A percentile compares a stretch with the other conserved stretches of the same genome.
Conservation (phyloP, 1,140 invertebrate species). For the Mizuhopecten yessoensis region DNA sequence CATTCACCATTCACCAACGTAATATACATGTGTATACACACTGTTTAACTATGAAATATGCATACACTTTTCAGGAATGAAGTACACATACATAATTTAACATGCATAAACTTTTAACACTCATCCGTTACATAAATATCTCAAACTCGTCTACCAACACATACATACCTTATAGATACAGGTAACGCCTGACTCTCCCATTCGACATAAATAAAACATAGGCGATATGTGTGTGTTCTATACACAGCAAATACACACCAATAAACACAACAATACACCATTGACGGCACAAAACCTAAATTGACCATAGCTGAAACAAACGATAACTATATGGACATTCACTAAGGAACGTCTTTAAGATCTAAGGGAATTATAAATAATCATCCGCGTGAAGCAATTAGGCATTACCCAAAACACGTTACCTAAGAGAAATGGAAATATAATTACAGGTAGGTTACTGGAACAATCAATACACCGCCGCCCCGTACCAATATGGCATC, state of each 20-base stretch:
- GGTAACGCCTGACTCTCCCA: background rate
- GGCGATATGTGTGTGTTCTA: background rate
- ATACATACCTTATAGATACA: background rate
- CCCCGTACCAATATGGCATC: background rate
- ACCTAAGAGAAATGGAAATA: background rate
- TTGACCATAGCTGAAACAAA: background rate
- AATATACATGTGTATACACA: too few species aligned
- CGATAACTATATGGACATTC: background rate
- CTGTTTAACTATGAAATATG: too few species aligned
- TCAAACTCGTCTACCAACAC: too few species aligned
- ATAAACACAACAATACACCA: background rate
- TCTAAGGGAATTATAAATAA: background rate
- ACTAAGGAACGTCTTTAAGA: background rate
- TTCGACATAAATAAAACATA: constrained; percentile 17
- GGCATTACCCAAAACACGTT: background rate
- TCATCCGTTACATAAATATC: too few species aligned
- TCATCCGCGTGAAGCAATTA: background rate
- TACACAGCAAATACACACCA: background rate
- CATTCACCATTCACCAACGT: too few species aligned
- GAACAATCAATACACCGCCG: background rate
- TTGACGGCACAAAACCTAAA: background rate
- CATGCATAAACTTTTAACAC: too few species aligned
- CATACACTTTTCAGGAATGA: too few species aligned
- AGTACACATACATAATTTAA: too few species aligned
- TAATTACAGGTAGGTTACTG: background rate